Percentiles rank a stretch among this genome's conserved stretches.
These are phyloP conservation scores for Cygnus buccinator DNA, from an alignment of 2,113 vertebrate species.

Conservation along the genomic window DNA sequence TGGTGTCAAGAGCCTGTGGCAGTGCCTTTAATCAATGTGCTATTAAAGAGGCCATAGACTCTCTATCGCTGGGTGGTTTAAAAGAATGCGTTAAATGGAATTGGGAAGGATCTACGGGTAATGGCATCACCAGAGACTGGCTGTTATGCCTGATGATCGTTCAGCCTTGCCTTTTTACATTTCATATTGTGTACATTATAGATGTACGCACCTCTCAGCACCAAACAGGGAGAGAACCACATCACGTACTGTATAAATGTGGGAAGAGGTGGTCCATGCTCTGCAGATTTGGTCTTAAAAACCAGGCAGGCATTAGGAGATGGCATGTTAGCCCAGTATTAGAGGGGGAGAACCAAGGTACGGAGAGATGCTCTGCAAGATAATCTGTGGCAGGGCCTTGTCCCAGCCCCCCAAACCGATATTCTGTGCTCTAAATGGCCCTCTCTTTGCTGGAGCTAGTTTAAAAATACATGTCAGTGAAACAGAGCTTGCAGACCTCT, in stretches of 20 bases:
- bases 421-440: neutral
- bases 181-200: neutral
- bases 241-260: rapidly evolving
- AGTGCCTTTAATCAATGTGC: neutral
- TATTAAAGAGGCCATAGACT: neutral
- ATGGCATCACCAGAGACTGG: neutral
- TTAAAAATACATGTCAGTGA: conserved; percentile 56
- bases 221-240: neutral
- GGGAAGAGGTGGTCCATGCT: neutral
- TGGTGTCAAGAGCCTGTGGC: neutral
- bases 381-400: neutral
- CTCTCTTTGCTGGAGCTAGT: conserved; percentile 10
- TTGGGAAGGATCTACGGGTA: neutral
- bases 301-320: neutral
- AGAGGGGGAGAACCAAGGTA: neutral
- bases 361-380: neutral
- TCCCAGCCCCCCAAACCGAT: neutral
- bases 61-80: neutral
- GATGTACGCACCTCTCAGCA: neutral
- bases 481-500: conserved; percentile 16
- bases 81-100: neutral
- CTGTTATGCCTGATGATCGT: neutral
- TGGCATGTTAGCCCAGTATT: neutral
- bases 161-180: rapidly evolving
- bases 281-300: neutral